Conservation (phyloP, 1,140 invertebrate species). For the Hylyphantes graminicola region DNA sequence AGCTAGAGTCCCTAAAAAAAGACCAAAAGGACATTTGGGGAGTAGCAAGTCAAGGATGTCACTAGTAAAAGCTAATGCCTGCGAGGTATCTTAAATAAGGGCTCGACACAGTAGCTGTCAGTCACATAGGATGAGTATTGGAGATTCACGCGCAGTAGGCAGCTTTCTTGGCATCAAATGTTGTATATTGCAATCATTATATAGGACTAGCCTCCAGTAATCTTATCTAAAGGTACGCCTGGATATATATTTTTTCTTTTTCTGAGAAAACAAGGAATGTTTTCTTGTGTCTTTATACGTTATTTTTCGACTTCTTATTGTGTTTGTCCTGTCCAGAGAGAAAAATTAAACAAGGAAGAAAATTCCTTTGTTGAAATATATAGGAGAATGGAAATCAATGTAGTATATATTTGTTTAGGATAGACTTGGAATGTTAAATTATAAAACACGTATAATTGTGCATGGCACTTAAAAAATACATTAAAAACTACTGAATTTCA, state of each 20-base stretch:
- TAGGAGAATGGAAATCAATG: no score
- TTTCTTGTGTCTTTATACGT: no score
- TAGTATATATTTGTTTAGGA: no score
- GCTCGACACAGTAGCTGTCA: conserved; percentile 22
- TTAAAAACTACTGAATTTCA: no score
- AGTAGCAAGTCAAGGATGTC: conserved; percentile 19
- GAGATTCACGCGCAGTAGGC: conserved; percentile 17
- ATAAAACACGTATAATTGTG: no score
- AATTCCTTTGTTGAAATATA: no score
- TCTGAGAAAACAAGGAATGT: background rate
- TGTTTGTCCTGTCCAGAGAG: no score
- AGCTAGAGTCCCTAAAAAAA: background rate
- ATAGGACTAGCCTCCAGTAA: conserved; percentile 14
- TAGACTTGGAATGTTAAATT: no score
- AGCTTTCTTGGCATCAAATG: conserved; percentile 30
- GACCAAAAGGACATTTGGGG: conserved; percentile 7
- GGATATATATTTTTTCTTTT: background rate
- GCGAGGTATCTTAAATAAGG: conserved; percentile 26
- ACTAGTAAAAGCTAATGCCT: conserved; percentile 23
- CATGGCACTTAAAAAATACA: no score
- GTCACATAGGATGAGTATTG: conserved; percentile 15
- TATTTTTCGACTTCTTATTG: no score
- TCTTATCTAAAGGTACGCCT: conserved; percentile 13
- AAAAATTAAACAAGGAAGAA: no score
- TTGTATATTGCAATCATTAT: conserved; percentile 10